These are phyloP conservation scores for Drosophila burlai DNA, from an alignment of 1,140 invertebrate genomes.

Conservation along the genomic window DNA sequence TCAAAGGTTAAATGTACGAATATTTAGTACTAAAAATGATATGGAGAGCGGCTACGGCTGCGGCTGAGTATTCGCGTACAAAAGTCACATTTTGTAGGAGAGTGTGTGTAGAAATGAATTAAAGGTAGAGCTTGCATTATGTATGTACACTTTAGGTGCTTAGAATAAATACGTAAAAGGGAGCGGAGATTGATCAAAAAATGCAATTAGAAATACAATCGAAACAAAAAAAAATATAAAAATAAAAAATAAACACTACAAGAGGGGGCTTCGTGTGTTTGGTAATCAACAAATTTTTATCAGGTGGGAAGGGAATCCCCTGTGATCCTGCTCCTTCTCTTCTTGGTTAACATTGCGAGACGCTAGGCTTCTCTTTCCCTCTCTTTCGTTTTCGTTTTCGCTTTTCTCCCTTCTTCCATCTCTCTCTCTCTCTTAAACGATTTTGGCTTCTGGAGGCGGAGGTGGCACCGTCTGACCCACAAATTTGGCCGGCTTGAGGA, in stretches of 20 bases:
- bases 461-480: conserved; percentile 21
- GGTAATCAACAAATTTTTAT: conserved; percentile 29
- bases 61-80: conserved; percentile 39
- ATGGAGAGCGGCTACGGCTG: conserved; percentile 36
- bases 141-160: conserved; percentile 29
- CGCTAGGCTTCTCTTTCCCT: conserved; percentile 25
- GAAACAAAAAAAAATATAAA: conserved; percentile 9
- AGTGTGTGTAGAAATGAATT: conserved; percentile 4
- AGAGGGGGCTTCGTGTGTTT: conserved; percentile 1
- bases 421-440: conserved; percentile 30
- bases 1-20: conserved; percentile 6
- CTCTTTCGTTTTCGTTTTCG: conserved; percentile 9
- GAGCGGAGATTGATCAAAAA: conserved; percentile 17
- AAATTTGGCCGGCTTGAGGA: conserved; percentile 63
- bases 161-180: conserved; percentile 28
- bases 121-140: conserved; percentile 24
- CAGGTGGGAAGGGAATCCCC: conserved; percentile 11
- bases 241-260: background rate
- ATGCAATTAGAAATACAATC: background rate
- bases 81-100: conserved; percentile 18
- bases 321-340: background rate
- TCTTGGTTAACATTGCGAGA: conserved; percentile 10
- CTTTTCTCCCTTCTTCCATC: background rate
- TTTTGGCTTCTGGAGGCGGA: conserved; percentile 52
- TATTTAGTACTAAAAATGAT: conserved; percentile 25